Evolutionary conservation across 2,797 vertebrate species (phyloP).

Genomic region (Ctenopoma kingsleyae): DNA sequence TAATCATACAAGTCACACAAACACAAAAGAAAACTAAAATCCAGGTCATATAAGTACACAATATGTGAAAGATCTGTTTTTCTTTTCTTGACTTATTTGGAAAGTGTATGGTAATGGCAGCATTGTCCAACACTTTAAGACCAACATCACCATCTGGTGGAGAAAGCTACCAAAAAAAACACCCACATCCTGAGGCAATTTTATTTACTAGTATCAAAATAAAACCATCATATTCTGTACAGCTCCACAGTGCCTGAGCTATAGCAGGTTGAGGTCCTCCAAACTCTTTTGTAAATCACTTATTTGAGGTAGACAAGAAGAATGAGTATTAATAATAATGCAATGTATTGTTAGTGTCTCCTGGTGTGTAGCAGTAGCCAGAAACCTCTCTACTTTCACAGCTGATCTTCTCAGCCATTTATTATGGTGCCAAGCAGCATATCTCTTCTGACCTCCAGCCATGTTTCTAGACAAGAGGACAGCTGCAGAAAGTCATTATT

Average conservation of each 20-base stretch:
- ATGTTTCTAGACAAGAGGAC: conserved; percentile 61
- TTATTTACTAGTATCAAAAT: conserved; percentile 16
- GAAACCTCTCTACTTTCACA: conserved; percentile 52
- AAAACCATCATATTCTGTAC: conserved; percentile 23
- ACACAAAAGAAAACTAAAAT: conserved; percentile 8
- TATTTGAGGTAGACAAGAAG: conserved; percentile 20
- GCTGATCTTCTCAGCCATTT: conserved; percentile 56
- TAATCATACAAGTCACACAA: not conserved
- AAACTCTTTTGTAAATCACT: conserved; percentile 22
- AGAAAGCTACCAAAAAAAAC: conserved; percentile 18
- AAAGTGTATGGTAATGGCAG: conserved; percentile 26
- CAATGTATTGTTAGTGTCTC: conserved; percentile 38
- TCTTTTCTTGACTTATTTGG: conserved; percentile 15
- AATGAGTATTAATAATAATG: conserved; percentile 33
- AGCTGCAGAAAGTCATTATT: conserved; percentile 72
- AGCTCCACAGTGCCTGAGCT: conserved; percentile 23
- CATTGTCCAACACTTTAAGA: conserved; percentile 42
- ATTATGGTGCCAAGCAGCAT: conserved; percentile 67
- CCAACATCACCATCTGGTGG: conserved; percentile 79
- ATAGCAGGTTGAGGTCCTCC: conserved; percentile 26
- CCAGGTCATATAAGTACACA: conserved; percentile 9
- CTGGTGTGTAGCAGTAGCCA: conserved; percentile 33
- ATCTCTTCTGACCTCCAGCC: conserved; percentile 73
- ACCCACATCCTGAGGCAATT: conserved; percentile 23
- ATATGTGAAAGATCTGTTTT: not conserved